Percentiles rank a stretch among this genome's conserved stretches.
phyloP scores from a whole-genome alignment of 2,797 vertebrate species.

The Enteromius afrohamiltoni region DNA sequence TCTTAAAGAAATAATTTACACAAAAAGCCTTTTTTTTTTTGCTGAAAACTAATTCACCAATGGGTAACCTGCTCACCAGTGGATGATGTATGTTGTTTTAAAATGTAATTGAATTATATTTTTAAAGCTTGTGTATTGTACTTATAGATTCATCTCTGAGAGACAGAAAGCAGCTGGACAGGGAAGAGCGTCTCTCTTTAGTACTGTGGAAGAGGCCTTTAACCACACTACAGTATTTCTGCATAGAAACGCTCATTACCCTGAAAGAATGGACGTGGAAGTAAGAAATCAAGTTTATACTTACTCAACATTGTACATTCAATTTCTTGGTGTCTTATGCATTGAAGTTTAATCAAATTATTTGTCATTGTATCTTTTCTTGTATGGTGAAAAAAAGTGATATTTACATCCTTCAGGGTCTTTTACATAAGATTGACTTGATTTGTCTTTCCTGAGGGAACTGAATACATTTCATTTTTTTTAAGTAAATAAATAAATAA shows the following conservation, averaged over 20 bases:
- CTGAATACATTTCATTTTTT: not conserved
- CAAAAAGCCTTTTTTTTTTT: not conserved
- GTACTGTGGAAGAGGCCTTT: conserved; percentile 92
- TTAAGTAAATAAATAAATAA: too few relatives aligned
- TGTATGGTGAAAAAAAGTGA: not conserved
- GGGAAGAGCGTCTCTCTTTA: conserved; percentile 90
- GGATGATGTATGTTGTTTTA: not conserved
- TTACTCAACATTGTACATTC: not conserved
- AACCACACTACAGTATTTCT: conserved; percentile 93
- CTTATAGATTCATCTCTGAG: conserved; percentile 77
- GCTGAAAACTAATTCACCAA: not conserved
- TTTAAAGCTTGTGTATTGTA: conserved; percentile 42
- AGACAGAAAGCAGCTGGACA: conserved; percentile 86
- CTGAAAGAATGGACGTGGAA: conserved; percentile 94
- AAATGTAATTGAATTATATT: not conserved
- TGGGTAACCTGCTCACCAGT: not conserved
- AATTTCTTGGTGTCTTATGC: not conserved
- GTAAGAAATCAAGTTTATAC: conserved; percentile 76
- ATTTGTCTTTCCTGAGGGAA: not conserved
- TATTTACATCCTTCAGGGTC: not conserved
- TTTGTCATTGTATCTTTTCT: not conserved
- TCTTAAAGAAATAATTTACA: not conserved
- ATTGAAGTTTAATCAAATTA: not conserved
- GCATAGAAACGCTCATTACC: conserved; percentile 90
- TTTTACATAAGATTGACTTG: too few relatives aligned